Evolutionary conservation across 1,140 invertebrate species (phyloP).

Genomic region (Apis cerana): DNA sequence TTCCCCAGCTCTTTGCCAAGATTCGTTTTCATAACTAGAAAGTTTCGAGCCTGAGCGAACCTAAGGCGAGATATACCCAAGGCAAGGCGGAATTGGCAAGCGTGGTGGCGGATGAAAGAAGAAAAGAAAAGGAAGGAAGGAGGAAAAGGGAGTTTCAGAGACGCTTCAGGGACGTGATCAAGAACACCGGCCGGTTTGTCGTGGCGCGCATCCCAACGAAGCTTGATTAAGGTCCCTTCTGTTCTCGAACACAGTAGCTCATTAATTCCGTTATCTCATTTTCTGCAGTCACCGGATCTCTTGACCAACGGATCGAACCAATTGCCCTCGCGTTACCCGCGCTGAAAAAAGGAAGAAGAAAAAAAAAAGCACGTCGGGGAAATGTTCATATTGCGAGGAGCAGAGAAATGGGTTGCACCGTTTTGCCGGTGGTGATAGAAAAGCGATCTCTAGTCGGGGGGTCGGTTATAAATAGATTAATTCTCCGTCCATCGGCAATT

Average conservation of each 20-base stretch:
- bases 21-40: constrained; percentile 14
- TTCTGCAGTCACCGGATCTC: constrained; percentile 42
- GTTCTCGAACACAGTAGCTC: constrained; percentile 48
- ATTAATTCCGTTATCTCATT: constrained; percentile 55
- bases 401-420: not conserved
- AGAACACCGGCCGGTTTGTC: constrained; percentile 39
- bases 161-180: constrained; percentile 42
- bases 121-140: not conserved
- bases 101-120: not conserved
- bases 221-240: constrained; percentile 54
- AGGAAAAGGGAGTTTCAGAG: constrained; percentile 13
- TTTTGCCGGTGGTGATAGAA: not conserved
- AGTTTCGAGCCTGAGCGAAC: constrained; percentile 6
- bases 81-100: constrained; percentile 29
- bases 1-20: not conserved
- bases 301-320: constrained; percentile 30
- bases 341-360: not conserved
- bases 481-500: constrained; percentile 43
- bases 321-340: not conserved
- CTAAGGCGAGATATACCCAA: not conserved
- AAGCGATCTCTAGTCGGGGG: not conserved
- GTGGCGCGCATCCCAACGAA: constrained; percentile 43
- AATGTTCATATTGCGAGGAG: not conserved
- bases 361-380: not conserved
- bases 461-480: constrained; percentile 54